Evolutionary conservation across 2,797 vertebrate genomes (phyloP).

Genomic region (Xiphophorus birchmanni): DNA sequence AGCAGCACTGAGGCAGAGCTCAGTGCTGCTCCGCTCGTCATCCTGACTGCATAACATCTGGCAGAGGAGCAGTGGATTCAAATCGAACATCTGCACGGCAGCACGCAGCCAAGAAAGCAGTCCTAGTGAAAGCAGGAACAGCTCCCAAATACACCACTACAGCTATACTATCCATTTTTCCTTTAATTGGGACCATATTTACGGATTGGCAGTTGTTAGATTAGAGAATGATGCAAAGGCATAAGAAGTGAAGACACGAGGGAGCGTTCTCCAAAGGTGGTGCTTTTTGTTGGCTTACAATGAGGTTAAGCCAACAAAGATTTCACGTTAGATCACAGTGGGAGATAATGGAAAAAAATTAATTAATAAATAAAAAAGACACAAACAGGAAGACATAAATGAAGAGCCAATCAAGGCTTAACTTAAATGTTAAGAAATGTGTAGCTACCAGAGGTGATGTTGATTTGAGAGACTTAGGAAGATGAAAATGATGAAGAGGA

Average conservation of each 20-base stretch:
- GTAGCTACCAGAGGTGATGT: not conserved
- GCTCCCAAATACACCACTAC: slow-evolving; percentile 51
- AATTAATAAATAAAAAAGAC: not conserved
- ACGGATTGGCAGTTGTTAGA: slow-evolving; percentile 34
- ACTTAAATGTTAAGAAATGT: not conserved
- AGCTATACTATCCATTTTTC: slow-evolving; percentile 40
- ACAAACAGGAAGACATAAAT: not conserved
- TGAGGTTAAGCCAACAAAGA: not conserved
- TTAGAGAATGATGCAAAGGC: not conserved
- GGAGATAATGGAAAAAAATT: not conserved
- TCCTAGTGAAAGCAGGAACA: slow-evolving; percentile 53
- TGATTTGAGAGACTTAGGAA: not conserved
- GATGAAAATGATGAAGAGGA: not conserved
- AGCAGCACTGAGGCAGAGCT: not conserved
- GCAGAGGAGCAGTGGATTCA: slow-evolving; percentile 58
- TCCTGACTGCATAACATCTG: slow-evolving; percentile 69
- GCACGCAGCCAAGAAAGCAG: slow-evolving; percentile 63
- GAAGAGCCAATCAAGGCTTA: not conserved
- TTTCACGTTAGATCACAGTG: not conserved
- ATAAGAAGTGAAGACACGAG: not conserved
- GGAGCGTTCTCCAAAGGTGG: no score
- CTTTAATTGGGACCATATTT: slow-evolving; percentile 50
- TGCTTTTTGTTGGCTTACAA: not conserved
- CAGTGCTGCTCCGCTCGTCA: slow-evolving; percentile 35
- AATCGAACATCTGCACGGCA: slow-evolving; percentile 69